Evolutionary conservation across 1,140 invertebrate genomes (phyloP).

Genomic region (Pseudomyrmex dendroicus): DNA sequence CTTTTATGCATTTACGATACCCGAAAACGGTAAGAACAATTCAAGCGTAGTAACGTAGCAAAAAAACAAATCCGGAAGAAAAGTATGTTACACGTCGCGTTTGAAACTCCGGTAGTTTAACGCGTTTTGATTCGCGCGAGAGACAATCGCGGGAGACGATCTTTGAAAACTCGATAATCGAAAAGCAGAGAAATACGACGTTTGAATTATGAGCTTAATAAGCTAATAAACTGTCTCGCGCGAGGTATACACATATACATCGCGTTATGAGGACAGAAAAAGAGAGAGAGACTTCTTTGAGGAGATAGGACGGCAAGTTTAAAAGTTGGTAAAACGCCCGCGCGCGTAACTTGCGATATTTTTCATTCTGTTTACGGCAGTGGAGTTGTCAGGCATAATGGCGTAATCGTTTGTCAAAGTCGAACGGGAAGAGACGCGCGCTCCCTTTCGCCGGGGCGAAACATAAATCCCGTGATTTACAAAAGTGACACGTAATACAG

Average conservation of each 20-base stretch:
- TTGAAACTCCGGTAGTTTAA: neutral
- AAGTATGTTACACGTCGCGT: neutral
- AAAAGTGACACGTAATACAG: conserved; percentile 66
- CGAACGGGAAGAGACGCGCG: neutral
- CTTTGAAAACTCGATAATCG: neutral
- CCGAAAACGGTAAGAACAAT: conserved; percentile 41
- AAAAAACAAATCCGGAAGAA: neutral
- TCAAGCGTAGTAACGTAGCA: neutral
- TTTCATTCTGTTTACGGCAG: conserved; percentile 59
- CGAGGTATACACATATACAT: neutral
- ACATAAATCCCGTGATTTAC: conserved; percentile 59
- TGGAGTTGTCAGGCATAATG: conserved; percentile 51
- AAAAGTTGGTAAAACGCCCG: conserved; percentile 36
- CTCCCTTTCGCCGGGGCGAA: conserved; percentile 29
- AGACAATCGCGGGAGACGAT: neutral
- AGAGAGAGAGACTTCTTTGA: neutral
- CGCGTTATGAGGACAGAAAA: neutral
- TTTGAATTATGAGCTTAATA: conserved; percentile 28
- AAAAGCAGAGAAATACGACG: conserved; percentile 14
- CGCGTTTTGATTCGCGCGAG: neutral
- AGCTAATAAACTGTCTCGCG: conserved; percentile 24
- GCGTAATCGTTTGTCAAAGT: conserved; percentile 61
- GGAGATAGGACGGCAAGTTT: conserved; percentile 28
- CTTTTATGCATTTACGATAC: conserved; percentile 38
- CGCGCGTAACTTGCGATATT: conserved; percentile 35